These are phyloP conservation scores for Cochlearius cochlearius DNA, from an alignment of 2,113 vertebrate genomes.

Conservation along the genomic window DNA sequence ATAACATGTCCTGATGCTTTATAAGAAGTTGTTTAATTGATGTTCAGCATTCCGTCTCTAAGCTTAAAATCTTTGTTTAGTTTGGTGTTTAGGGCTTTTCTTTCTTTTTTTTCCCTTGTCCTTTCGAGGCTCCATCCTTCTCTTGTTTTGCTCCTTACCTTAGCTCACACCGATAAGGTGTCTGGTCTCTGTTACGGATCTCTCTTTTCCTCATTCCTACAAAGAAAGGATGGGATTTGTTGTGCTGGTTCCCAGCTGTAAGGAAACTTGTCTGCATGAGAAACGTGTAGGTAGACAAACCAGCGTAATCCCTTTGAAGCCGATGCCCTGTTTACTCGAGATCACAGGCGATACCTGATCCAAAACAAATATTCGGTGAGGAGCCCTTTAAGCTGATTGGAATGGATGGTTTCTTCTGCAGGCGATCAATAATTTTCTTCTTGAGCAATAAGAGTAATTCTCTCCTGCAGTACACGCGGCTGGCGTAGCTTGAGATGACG, in stretches of 20 bases:
- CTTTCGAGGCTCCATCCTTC: neutral
- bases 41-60: neutral
- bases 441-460: neutral
- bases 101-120: rapidly evolving
- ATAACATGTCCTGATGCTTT: neutral
- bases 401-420: neutral
- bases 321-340: neutral
- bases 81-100: neutral
- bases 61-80: neutral
- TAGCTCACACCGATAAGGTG: neutral
- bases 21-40: neutral
- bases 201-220: neutral
- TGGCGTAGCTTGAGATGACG: neutral
- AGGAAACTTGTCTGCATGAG: neutral
- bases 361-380: neutral
- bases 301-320: neutral
- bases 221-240: neutral
- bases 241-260: neutral
- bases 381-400: neutral
- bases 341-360: neutral
- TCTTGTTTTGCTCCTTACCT: neutral
- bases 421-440: neutral
- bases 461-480: neutral
- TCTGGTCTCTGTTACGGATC: neutral
- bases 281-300: slow-evolving; percentile 27